Conservation (phyloP, 1,140 invertebrate genomes). For the Nasonia giraulti region DNA sequence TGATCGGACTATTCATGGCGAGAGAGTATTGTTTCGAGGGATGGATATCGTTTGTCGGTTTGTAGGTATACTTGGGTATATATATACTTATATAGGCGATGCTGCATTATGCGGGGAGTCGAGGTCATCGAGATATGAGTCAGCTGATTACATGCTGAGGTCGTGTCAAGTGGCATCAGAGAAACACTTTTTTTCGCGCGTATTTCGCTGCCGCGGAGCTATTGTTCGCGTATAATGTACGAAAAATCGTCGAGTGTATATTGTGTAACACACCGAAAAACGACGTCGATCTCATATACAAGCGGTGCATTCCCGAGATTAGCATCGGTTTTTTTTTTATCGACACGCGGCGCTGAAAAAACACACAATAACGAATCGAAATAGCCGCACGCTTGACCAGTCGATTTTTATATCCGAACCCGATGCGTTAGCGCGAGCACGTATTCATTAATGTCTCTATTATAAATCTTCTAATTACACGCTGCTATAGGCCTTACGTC, state of each 20-base stretch:
- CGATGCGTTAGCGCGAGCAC: no score
- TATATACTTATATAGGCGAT: neutral
- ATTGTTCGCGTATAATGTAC: no score
- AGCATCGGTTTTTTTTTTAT: no score
- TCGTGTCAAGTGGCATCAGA: conserved; percentile 19
- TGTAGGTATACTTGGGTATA: no score
- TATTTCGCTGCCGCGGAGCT: neutral
- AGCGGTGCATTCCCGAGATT: no score
- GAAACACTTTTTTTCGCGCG: neutral
- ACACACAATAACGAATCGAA: no score
- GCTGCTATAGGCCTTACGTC: neutral
- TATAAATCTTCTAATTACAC: neutral
- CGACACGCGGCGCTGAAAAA: no score
- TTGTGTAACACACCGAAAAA: no score
- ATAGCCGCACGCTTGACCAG: neutral
- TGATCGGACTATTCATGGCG: neutral
- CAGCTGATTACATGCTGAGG: conserved; percentile 25
- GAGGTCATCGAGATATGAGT: conserved; percentile 25
- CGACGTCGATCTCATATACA: no score
- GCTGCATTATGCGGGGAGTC: neutral
- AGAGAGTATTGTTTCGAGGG: neutral
- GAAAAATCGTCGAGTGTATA: no score
- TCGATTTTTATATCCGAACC: neutral
- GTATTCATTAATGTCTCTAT: neutral
- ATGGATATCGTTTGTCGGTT: neutral